Evolutionary conservation across 2,113 vertebrate genomes (phyloP).

Genomic region (Nerophis lumbriciformis): DNA sequence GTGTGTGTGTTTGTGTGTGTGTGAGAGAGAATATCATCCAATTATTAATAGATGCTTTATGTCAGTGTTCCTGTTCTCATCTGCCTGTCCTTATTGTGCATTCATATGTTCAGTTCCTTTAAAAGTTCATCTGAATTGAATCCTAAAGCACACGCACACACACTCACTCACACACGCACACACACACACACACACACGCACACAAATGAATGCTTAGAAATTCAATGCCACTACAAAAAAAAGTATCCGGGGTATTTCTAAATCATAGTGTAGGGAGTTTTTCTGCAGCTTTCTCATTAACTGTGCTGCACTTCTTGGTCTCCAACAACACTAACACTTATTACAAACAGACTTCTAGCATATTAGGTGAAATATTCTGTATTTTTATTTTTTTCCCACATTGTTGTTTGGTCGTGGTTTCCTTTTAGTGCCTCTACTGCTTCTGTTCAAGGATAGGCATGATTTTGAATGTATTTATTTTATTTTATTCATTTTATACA

Average conservation of each 20-base stretch:
- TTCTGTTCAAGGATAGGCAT: neutral
- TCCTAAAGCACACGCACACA: neutral
- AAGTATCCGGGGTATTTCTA: constrained; percentile 12
- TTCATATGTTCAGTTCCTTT: constrained; percentile 38
- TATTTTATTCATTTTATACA: no score
- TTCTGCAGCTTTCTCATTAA: constrained; percentile 10
- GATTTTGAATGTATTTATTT: no score
- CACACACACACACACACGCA: constrained; percentile 5
- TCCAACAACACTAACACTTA: constrained; percentile 24
- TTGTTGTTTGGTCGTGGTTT: constrained; percentile 31
- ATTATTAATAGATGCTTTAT: constrained; percentile 51
- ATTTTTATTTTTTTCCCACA: constrained; percentile 14
- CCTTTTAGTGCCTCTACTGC: constrained; percentile 20
- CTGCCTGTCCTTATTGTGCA: constrained; percentile 38
- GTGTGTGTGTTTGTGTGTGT: no score
- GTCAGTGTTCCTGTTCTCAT: constrained; percentile 30
- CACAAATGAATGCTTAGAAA: constrained; percentile 8
- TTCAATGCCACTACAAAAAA: constrained; percentile 10
- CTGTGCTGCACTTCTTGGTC: constrained; percentile 16
- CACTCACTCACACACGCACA: neutral
- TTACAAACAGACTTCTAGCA: constrained; percentile 17
- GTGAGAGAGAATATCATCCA: constrained; percentile 47
- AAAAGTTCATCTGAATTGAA: constrained; percentile 35
- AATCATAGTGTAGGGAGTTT: constrained; percentile 14
- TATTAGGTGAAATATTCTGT: constrained; percentile 24